Percentiles rank a stretch among this genome's conserved stretches.
These are phyloP conservation scores for Etheostoma cragini DNA, from an alignment of 2,113 vertebrate species.

Conservation along the genomic window DNA sequence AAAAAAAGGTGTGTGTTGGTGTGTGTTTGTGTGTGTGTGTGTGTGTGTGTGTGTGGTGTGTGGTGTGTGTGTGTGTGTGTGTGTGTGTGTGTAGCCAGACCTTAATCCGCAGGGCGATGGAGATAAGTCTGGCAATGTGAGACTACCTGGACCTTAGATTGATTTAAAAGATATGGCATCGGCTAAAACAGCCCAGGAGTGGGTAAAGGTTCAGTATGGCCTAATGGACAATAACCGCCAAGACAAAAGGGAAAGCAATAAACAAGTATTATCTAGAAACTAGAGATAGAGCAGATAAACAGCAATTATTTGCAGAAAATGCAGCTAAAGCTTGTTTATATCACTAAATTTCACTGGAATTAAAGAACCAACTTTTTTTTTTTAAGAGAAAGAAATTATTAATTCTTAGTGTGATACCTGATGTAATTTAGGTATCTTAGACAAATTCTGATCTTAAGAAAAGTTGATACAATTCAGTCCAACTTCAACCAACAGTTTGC, in stretches of 20 bases:
- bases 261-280: background rate
- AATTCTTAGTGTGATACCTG: background rate
- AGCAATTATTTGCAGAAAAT: background rate
- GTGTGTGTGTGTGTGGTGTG: no score
- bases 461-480: background rate
- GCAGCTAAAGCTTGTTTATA: background rate
- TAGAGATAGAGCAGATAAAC: slow-evolving; percentile 2
- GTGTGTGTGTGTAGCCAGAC: no score
- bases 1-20: no score
- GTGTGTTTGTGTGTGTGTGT: no score
- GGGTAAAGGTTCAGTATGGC: background rate
- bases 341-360: background rate
- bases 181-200: background rate
- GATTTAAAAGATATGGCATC: no score
- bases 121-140: no score
- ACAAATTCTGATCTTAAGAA: background rate
- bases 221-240: background rate
- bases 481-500: background rate
- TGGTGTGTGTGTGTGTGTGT: no score
- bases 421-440: background rate
- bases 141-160: no score
- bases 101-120: no score
- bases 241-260: background rate
- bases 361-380: background rate
- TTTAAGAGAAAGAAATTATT: background rate